Percentiles rank a stretch among this genome's conserved stretches.
phyloP scores from a whole-genome alignment of 2,113 vertebrate species.

The Cavia aperea region DNA sequence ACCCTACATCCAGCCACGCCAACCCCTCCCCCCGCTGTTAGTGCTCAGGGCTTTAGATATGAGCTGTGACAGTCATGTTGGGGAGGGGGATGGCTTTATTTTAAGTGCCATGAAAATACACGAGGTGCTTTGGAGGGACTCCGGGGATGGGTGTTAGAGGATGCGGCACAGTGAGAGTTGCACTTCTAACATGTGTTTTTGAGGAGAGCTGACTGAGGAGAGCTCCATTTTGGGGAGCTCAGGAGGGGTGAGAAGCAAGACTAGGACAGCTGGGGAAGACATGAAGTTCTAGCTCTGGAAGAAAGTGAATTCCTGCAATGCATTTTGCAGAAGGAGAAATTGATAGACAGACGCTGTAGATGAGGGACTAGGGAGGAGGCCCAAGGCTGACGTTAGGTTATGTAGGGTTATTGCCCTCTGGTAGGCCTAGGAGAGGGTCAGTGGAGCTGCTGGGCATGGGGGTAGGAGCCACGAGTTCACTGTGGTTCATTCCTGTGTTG shows the following conservation, averaged over 20 bases:
- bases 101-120: not conserved
- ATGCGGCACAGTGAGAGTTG: fast-evolving
- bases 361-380: not conserved
- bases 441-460: fast-evolving
- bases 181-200: not conserved
- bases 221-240: fast-evolving
- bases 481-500: not conserved
- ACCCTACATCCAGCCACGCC: no score
- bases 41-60: not conserved
- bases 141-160: not conserved
- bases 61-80: not conserved
- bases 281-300: not conserved
- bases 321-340: not conserved
- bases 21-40: no score
- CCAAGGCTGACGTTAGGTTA: not conserved
- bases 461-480: fast-evolving
- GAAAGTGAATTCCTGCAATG: not conserved
- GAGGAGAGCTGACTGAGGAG: not conserved
- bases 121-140: fast-evolving
- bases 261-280: fast-evolving
- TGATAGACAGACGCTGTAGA: not conserved
- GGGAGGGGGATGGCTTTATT: not conserved
- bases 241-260: not conserved
- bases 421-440: fast-evolving
- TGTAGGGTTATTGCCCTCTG: fast-evolving